A percentile compares a stretch with the other conserved stretches of the same genome.
Conservation (phyloP, 1,140 invertebrate species). For the Lethocerus indicus region DNA sequence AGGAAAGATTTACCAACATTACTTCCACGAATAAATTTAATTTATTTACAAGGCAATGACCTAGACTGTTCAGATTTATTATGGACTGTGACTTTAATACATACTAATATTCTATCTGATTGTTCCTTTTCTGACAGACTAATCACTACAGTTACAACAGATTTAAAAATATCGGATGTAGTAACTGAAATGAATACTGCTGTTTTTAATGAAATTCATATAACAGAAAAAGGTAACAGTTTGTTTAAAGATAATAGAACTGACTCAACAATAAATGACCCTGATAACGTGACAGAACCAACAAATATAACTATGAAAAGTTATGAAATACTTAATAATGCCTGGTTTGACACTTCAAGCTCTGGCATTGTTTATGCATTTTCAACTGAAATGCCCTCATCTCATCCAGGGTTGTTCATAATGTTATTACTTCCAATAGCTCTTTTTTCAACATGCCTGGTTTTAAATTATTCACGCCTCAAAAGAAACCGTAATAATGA, state of each 20-base stretch:
- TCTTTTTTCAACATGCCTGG: constrained; percentile 3
- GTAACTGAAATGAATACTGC: too few relatives aligned
- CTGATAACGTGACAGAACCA: neutral
- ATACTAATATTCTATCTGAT: too few relatives aligned
- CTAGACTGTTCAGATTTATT: constrained; percentile 40
- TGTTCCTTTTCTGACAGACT: too few relatives aligned
- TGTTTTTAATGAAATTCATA: too few relatives aligned
- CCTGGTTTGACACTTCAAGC: constrained; percentile 7
- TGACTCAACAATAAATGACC: too few relatives aligned
- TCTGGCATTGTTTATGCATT: constrained; percentile 9
- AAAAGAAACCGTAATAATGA: neutral
- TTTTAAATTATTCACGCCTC: constrained; percentile 10
- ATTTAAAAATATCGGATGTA: too few relatives aligned
- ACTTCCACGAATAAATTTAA: constrained; percentile 42
- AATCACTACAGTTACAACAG: too few relatives aligned
- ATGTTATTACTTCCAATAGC: constrained; percentile 12
- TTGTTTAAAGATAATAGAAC: too few relatives aligned
- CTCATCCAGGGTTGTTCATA: constrained; percentile 12
- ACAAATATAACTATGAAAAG: neutral
- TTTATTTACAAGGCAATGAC: constrained; percentile 39
- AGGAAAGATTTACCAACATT: constrained; percentile 46
- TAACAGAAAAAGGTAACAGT: too few relatives aligned
- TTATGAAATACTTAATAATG: constrained; percentile 7
- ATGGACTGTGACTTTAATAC: too few relatives aligned
- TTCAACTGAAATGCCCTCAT: constrained; percentile 10